Percentiles rank a stretch among this genome's conserved stretches.
phyloP scores from a whole-genome alignment of 2,797 vertebrate species.

The Cyclura pinguis region DNA sequence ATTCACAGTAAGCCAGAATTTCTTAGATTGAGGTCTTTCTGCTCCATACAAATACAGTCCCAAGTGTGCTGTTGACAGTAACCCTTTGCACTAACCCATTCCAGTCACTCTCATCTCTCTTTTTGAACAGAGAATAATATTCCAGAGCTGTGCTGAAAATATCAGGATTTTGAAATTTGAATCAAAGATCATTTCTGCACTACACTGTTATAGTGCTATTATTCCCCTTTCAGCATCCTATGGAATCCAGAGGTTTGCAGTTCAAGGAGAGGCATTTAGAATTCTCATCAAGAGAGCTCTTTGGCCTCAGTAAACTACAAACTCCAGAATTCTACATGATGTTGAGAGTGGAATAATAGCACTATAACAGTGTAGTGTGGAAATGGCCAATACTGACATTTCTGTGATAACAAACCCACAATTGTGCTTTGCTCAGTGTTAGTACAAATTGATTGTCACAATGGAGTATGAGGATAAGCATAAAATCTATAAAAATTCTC shows the following conservation, averaged over 20 bases:
- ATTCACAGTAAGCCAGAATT: background rate
- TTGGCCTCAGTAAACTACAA: no score
- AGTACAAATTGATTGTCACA: background rate
- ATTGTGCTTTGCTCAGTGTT: background rate
- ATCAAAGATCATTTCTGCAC: background rate
- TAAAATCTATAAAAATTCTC: background rate
- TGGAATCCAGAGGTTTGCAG: no score
- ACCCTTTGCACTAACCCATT: background rate
- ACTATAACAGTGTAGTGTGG: no score
- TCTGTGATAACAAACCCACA: background rate
- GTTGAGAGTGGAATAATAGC: no score
- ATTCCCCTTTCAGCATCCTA: no score
- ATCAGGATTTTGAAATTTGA: background rate
- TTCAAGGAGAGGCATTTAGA: no score
- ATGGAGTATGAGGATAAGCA: background rate
- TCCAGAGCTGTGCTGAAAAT: background rate
- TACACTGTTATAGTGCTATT: no score
- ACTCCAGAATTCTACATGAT: no score
- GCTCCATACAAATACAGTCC: background rate
- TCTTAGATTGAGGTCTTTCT: background rate
- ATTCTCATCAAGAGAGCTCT: no score
- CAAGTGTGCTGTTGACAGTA: background rate
- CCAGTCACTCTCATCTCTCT: background rate
- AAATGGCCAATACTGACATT: background rate
- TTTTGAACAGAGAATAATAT: background rate